Conservation (phyloP, 2,113 vertebrate genomes). For the Serilophus lunatus region DNA sequence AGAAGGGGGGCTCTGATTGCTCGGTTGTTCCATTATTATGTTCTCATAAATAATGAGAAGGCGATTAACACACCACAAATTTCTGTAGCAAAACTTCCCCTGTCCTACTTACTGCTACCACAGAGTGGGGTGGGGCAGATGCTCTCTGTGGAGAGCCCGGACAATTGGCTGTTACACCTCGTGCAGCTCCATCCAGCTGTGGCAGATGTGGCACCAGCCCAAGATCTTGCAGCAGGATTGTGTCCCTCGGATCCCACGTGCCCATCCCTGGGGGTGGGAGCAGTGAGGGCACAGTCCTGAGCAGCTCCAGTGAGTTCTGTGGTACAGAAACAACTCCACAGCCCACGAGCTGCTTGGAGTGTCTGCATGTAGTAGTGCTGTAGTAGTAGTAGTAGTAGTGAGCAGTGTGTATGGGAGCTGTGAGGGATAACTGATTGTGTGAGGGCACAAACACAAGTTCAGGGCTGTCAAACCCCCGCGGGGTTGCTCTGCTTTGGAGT, state of each 20-base stretch:
- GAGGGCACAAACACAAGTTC: neutral
- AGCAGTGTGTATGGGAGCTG: neutral
- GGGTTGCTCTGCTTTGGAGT: neutral
- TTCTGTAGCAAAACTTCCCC: neutral
- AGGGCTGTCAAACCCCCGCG: neutral
- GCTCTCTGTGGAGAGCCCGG: neutral
- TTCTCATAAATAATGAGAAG: neutral
- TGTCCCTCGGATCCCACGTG: fast-evolving
- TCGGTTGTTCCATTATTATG: neutral
- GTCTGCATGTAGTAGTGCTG: neutral
- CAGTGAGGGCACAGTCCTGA: neutral
- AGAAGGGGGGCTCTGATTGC: neutral
- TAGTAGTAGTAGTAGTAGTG: neutral
- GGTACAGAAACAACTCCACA: fast-evolving
- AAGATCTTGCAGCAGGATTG: neutral
- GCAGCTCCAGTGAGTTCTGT: neutral
- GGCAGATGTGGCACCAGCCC: neutral
- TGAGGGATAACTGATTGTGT: neutral
- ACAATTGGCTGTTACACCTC: neutral
- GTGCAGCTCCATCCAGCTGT: neutral
- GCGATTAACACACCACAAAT: fast-evolving
- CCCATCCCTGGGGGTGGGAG: neutral
- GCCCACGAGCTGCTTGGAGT: neutral
- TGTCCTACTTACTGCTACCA: neutral
- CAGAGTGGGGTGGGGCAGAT: neutral